Base-by-base conservation (phyloP, 2,113 vertebrate species). In the Malurus elegans region DNA sequence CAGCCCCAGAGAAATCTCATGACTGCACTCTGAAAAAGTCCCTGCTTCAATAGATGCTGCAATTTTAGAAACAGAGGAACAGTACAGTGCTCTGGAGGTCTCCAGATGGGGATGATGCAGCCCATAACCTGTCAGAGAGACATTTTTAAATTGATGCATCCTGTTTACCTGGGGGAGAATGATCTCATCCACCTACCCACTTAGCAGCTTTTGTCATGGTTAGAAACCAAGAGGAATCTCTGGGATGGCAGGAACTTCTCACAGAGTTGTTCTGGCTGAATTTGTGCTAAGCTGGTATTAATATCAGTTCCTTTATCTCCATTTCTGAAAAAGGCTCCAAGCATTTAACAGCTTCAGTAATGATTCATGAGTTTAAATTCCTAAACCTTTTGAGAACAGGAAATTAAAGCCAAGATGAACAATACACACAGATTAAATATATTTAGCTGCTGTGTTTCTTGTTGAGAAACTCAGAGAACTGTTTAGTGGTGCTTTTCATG, bases 361-460 rank as follows among this genome's bases (percentile, higher is more conserved):
- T 93, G 95, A 97, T 93, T 97, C 93, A 97, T 91, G 75, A 80
- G 56, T 69, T 97, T 96, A 95, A 94, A 95, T 90, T 95, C 91
- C 93, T 95, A 96, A 97, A 93, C 92, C 91, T 90, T 94, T 94
- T 86, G 86, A 95, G 90, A 95, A 90, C 90, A 97, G 95, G 93
- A 97, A 97, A 96, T 97, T 88, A 97, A 97, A 97, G 95, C 91
- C 95, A 97, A 96, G 88, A 90, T 8, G 96, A 97, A 97, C 95
- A 97, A 97, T 96, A 96, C 67, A 31, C 85, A 86, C 85, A 94
- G 89, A 93, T 89, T 93, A 96, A 96, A 95, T 97, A 96, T 76
- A 93, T 96, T 97, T 96, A 96, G 91, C 94, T 89, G 88, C 83
- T 80, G 71, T 69, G 89, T 89, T 94, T 93, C 89, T 79, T 83